Evolutionary conservation across 2,113 vertebrate genomes (phyloP), one percentile per base, ranked within the genome.

Genomic region (Hyperopisus bebe): DNA sequence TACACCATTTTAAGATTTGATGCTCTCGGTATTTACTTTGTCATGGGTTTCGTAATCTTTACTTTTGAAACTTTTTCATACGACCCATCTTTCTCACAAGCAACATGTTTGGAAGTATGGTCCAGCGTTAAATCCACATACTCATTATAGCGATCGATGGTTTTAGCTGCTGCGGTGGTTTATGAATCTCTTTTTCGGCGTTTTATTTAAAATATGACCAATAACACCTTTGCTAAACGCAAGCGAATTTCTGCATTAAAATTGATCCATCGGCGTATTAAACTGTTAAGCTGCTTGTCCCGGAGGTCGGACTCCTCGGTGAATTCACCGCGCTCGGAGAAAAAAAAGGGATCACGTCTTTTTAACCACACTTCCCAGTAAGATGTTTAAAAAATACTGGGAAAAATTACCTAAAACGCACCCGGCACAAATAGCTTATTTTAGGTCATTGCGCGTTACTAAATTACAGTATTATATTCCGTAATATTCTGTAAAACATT

Each of bases 31-130:
- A n/a, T 80, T 80, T 31, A 35, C 85, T 86, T 15, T 86, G 21
- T 4, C 11, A 31, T 35, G 27, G 35, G 7, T 51, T 42, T 24
- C 13, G n/a, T 47, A 35, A 44, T 66, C 17, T 44, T 39, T 15
- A 48, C 62, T 66, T 55, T 50, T 1, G 2, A 39, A 24, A 48
- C 58, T 48, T 51, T 85, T 19, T 13, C 17, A 6, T 66, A 31
- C 48, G 17, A 35, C 66, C 9, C 24, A 70, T 85, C 89, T 51
- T 89, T 44, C 42, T 3, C 42, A 86, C 82, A 10, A 86, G 77
- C 89, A 89, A 86, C 89, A 86, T 66, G 89, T 89, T 86, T 24
- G 19, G 15, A 77, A 88, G 51, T 66, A 24, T 35, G 53, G 50
- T 84, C 77, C 42, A 53, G 50, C n/a, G 13, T 62, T 19, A 89